Conservation (phyloP, 2,113 vertebrate species). For the Otocyon megalotis region DNA sequence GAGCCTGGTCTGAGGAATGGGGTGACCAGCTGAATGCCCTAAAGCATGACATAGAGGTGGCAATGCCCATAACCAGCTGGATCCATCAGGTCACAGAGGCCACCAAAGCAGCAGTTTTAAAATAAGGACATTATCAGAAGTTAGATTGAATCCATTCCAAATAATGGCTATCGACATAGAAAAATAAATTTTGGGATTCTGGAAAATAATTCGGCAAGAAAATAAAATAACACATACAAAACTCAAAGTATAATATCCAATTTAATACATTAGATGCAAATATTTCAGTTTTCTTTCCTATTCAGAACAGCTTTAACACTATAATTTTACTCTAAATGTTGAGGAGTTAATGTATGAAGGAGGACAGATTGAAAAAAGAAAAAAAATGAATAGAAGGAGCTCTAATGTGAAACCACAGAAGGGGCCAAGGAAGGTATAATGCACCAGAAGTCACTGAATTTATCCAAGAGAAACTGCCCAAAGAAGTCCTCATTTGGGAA, state of each 20-base stretch:
- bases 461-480: no score
- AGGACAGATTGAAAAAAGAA: background rate
- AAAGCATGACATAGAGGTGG: background rate
- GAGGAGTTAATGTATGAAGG: background rate
- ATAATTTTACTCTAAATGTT: background rate
- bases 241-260: no score
- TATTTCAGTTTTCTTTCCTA: background rate
- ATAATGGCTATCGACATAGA: no score
- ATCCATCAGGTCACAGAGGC: rapidly evolving
- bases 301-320: background rate
- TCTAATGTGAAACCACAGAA: no score
- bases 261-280: background rate
- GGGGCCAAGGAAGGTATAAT: background rate
- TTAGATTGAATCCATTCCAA: background rate
- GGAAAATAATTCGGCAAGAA: background rate
- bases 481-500: no score
- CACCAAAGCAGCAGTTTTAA: rapidly evolving
- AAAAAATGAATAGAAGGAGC: background rate
- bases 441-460: background rate
- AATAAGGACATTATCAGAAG: background rate
- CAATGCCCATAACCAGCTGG: rapidly evolving
- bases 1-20: rapidly evolving
- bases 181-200: background rate
- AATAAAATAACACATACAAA: background rate
- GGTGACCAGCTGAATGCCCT: background rate